Percentiles rank a stretch among this genome's conserved stretches.
These are phyloP conservation scores for Dione vanillae DNA, from an alignment of 2,888 invertebrate genomes.

Conservation along the genomic window DNA sequence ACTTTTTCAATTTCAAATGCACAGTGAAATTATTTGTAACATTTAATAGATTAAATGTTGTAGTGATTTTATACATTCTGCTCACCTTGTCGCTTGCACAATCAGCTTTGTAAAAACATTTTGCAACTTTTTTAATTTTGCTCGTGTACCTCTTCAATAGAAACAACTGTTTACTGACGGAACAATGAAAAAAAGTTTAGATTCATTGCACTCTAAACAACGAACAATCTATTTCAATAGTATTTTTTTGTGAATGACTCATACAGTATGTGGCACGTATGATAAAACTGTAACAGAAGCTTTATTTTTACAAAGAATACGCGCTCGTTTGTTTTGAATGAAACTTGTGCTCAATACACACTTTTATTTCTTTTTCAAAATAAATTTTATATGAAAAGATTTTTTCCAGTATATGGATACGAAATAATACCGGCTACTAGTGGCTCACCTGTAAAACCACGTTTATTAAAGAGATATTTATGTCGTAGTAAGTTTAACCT, in stretches of 20 bases:
- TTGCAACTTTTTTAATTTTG: slow-evolving; percentile 26
- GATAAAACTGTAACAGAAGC: slow-evolving; percentile 2
- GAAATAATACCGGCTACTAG: no score
- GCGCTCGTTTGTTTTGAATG: not conserved
- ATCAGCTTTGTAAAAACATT: slow-evolving; percentile 18
- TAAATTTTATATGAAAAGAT: not conserved
- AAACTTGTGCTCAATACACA: not conserved
- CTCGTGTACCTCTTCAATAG: slow-evolving; percentile 22
- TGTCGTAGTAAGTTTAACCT: no score
- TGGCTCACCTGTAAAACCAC: no score
- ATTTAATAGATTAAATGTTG: slow-evolving; percentile 6
- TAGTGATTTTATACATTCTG: not conserved
- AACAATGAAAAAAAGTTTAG: slow-evolving; percentile 27
- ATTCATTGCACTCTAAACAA: slow-evolving; percentile 23
- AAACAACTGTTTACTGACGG: slow-evolving; percentile 14
- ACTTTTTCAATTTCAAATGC: slow-evolving; percentile 8
- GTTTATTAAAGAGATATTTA: no score
- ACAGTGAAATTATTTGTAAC: slow-evolving; percentile 11
- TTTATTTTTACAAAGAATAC: slow-evolving; percentile 8
- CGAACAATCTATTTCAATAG: slow-evolving; percentile 16
- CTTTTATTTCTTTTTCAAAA: slow-evolving; percentile 8
- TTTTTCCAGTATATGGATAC: no score
- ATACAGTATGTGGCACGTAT: slow-evolving; percentile 5
- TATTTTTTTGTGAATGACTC: slow-evolving; percentile 15
- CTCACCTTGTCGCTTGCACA: slow-evolving; percentile 17